These are phyloP conservation scores for Brachionus plicatilis DNA, from an alignment of 1,140 invertebrate species.

Conservation along the genomic window DNA sequence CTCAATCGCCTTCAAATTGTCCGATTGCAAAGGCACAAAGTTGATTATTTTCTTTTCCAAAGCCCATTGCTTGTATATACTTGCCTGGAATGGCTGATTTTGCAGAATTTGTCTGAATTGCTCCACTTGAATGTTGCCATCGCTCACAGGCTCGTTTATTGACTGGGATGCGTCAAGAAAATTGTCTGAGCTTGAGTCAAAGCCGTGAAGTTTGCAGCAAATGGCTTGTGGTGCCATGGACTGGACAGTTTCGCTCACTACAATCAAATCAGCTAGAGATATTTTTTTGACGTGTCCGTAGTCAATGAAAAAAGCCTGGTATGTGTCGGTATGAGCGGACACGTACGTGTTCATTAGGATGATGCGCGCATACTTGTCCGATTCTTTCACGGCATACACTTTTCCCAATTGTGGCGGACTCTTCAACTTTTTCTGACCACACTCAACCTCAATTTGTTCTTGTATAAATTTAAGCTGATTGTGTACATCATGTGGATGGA, in stretches of 20 bases:
- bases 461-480: conserved; percentile 23
- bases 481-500: background rate
- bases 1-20: conserved; percentile 29
- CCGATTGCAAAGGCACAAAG: conserved; percentile 27
- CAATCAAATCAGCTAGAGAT: background rate
- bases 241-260: background rate
- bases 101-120: background rate
- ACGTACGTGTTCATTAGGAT: background rate
- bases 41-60: background rate
- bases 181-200: background rate
- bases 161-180: background rate
- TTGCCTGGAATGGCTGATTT: background rate
- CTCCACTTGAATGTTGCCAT: background rate
- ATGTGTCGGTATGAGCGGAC: background rate
- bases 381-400: background rate
- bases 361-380: background rate
- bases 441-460: background rate
- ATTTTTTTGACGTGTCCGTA: background rate
- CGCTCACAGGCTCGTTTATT: background rate
- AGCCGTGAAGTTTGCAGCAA: background rate
- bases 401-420: background rate
- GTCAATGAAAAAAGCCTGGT: conserved; percentile 10
- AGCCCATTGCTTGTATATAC: background rate
- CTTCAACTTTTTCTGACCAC: background rate
- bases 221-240: conserved; percentile 27